Conservation (phyloP, 2,797 vertebrate species). For the Syngnathus rostellatus region DNA sequence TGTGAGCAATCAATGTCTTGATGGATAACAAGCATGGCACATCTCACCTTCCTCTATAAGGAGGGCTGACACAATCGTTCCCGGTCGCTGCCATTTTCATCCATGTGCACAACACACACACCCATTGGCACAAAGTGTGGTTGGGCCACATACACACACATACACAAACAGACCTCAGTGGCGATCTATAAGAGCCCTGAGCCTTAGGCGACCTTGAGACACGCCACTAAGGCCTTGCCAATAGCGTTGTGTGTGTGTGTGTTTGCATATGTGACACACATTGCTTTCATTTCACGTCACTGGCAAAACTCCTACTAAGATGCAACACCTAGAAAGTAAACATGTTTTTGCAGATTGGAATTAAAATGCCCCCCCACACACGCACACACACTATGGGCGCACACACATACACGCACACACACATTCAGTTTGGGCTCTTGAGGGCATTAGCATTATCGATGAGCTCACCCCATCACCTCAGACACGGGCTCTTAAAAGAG, state of each 20-base stretch:
- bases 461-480: slow-evolving; percentile 94
- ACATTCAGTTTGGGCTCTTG: slow-evolving; percentile 71
- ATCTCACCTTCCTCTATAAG: slow-evolving; percentile 69
- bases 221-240: slow-evolving; percentile 53
- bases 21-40: slow-evolving; percentile 78
- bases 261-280: slow-evolving; percentile 3
- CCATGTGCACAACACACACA: slow-evolving; percentile 39
- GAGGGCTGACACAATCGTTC: slow-evolving; percentile 74
- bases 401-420: not conserved
- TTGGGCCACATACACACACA: slow-evolving; percentile 24
- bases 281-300: slow-evolving; percentile 17
- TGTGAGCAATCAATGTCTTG: slow-evolving; percentile 71
- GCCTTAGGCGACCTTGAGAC: slow-evolving; percentile 64
- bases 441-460: slow-evolving; percentile 99
- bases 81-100: slow-evolving; percentile 71
- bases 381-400: slow-evolving; percentile 23
- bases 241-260: slow-evolving; percentile 28
- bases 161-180: slow-evolving; percentile 20
- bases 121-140: slow-evolving; percentile 23
- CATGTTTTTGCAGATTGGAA: slow-evolving; percentile 43
- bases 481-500: slow-evolving; percentile 95
- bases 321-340: not conserved
- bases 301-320: slow-evolving; percentile 8
- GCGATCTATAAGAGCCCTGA: slow-evolving; percentile 65
- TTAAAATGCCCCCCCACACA: slow-evolving; percentile 38